A percentile compares a stretch with the other conserved stretches of the same genome.
Conservation (phyloP, 2,113 vertebrate genomes). For the Callionymus lyra region DNA sequence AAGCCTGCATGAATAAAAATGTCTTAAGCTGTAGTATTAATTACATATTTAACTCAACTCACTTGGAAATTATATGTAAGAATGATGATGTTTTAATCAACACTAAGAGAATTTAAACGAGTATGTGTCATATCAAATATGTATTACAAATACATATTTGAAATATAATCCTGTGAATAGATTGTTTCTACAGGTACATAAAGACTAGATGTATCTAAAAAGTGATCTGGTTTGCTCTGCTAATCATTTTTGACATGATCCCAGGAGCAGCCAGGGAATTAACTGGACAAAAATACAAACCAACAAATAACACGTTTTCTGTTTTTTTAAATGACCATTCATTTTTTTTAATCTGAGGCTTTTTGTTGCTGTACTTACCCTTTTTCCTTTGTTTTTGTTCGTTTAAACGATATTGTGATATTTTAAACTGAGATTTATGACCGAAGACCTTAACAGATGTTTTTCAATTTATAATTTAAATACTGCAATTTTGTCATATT, state of each 20-base stretch:
- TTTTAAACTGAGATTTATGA: no score
- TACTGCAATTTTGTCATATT: no score
- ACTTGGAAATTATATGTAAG: no score
- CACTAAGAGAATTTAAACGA: background rate
- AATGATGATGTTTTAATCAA: no score
- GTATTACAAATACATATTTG: slow-evolving; percentile 11
- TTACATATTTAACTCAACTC: background rate
- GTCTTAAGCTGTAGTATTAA: slow-evolving; percentile 4
- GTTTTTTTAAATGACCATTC: background rate
- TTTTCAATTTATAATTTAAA: no score
- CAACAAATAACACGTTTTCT: background rate
- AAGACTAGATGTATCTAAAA: background rate
- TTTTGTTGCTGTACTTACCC: background rate
- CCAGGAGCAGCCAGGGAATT: no score
- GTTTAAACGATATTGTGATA: background rate
- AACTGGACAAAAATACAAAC: no score
- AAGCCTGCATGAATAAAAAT: no score
- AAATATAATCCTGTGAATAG: background rate
- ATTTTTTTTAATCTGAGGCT: background rate
- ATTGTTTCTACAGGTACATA: background rate
- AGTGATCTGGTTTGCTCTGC: no score
- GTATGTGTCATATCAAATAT: background rate
- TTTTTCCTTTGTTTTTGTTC: background rate
- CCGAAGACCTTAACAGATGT: no score
- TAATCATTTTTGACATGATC: no score